Percentiles rank a stretch among this genome's conserved stretches.
phyloP scores from a whole-genome alignment of 2,797 vertebrate genomes.

The Tinamus major region DNA sequence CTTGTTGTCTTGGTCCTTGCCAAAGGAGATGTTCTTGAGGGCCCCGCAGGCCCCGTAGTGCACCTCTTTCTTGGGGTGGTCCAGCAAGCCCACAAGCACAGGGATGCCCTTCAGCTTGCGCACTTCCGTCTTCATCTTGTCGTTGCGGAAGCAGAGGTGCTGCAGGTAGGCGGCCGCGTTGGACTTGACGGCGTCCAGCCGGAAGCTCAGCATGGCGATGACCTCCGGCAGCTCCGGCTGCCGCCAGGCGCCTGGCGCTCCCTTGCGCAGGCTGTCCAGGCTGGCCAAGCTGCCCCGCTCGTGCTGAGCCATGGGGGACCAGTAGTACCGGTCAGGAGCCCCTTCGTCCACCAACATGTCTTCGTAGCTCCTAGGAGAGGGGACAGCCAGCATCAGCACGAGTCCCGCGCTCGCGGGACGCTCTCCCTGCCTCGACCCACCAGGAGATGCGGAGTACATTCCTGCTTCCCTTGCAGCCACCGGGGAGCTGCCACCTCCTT shows the following conservation, averaged over 20 bases:
- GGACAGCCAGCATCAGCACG: fast-evolving
- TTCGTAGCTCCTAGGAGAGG: slow-evolving; percentile 90
- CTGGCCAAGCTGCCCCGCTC: slow-evolving; percentile 96
- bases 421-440: not conserved
- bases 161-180: slow-evolving; percentile 96
- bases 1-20: slow-evolving; percentile 95
- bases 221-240: slow-evolving; percentile 95
- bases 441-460: not conserved
- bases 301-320: slow-evolving; percentile 91
- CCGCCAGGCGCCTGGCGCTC: slow-evolving; percentile 86
- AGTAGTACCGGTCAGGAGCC: slow-evolving; percentile 88
- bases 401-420: fast-evolving
- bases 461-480: not conserved
- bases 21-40: slow-evolving; percentile 97
- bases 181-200: slow-evolving; percentile 92
- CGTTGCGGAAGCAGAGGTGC: slow-evolving; percentile 95
- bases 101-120: slow-evolving; percentile 93
- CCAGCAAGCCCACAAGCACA: slow-evolving; percentile 90
- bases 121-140: slow-evolving; percentile 90
- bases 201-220: slow-evolving; percentile 95
- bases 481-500: not conserved
- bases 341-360: slow-evolving; percentile 90
- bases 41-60: slow-evolving; percentile 94
- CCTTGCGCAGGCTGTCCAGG: slow-evolving; percentile 93
- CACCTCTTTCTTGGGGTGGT: slow-evolving; percentile 94